A percentile compares a stretch with the other conserved stretches of the same genome.
Conservation (phyloP, 2,113 vertebrate genomes). For the Nothobranchius furzeri region DNA sequence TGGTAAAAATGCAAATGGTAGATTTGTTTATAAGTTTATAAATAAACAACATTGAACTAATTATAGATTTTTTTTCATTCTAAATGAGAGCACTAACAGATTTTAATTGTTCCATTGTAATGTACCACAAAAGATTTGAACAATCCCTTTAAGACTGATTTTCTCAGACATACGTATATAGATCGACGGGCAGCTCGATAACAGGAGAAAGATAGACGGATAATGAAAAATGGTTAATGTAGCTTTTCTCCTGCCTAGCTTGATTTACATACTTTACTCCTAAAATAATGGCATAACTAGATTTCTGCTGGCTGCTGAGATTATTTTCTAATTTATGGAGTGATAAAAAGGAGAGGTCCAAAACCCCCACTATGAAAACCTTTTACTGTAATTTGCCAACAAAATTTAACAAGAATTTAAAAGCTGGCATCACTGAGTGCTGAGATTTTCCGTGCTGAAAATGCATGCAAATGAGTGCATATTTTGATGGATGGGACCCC, state of each 20-base stretch:
- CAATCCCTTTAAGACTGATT: too few relatives aligned
- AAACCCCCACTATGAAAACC: conserved; percentile 1
- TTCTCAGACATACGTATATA: too few relatives aligned
- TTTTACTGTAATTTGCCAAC: conserved; percentile 3
- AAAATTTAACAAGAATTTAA: conserved; percentile 6
- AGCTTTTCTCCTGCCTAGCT: neutral
- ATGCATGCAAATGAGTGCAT: conserved; percentile 9
- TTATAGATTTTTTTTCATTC: too few relatives aligned
- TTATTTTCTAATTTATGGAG: conserved; percentile 3
- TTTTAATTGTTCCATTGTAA: too few relatives aligned
- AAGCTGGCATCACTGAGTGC: neutral
- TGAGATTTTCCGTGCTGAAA: neutral
- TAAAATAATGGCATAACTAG: neutral
- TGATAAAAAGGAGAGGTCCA: neutral
- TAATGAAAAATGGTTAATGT: neutral
- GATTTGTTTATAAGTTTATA: too few relatives aligned
- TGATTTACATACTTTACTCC: neutral
- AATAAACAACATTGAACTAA: too few relatives aligned
- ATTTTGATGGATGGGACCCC: neutral
- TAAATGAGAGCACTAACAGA: too few relatives aligned
- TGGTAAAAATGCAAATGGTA: too few relatives aligned
- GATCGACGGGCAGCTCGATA: too few relatives aligned
- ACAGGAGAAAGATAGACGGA: too few relatives aligned
- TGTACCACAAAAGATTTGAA: too few relatives aligned
- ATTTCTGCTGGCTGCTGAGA: neutral